These are phyloP conservation scores for Coenobita brevimanus DNA, from an alignment of 1,140 invertebrate genomes.

Conservation along the genomic window DNA sequence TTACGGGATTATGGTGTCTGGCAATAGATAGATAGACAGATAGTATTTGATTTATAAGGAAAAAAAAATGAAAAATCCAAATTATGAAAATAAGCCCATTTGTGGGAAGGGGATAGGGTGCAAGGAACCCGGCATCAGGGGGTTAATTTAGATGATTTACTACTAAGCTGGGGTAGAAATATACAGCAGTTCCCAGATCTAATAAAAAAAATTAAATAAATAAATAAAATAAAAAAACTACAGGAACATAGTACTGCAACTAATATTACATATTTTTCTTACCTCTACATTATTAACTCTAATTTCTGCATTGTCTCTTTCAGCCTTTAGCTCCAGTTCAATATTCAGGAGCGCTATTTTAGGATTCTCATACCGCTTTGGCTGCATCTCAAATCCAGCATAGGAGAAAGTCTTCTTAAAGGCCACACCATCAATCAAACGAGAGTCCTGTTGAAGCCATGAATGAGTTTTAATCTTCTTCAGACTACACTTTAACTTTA, in stretches of 20 bases:
- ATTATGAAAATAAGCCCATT: too few relatives aligned
- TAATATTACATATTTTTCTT: too few relatives aligned
- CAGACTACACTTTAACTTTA: too few relatives aligned
- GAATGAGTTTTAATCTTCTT: neutral
- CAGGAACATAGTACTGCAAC: too few relatives aligned
- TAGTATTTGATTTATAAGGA: too few relatives aligned
- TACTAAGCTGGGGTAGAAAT: neutral
- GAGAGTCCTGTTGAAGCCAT: slow-evolving; percentile 82
- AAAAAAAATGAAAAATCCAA: too few relatives aligned
- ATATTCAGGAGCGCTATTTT: slow-evolving; percentile 98
- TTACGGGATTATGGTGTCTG: too few relatives aligned
- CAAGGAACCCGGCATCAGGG: too few relatives aligned
- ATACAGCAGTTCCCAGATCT: neutral
- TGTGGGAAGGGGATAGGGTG: too few relatives aligned
- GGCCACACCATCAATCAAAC: slow-evolving; percentile 94
- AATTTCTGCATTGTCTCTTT: slow-evolving; percentile 98
- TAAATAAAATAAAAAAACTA: too few relatives aligned
- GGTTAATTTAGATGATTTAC: too few relatives aligned
- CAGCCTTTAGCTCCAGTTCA: slow-evolving; percentile 97
- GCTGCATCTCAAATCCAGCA: slow-evolving; percentile 99
- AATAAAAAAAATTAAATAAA: neutral
- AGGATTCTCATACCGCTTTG: slow-evolving; percentile 92
- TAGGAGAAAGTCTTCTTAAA: slow-evolving; percentile 99
- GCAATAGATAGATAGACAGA: too few relatives aligned
- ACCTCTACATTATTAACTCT: slow-evolving; percentile 92